A percentile compares a stretch with the other conserved stretches of the same genome.
Evolutionary conservation across 1,140 invertebrate genomes (phyloP).

Genomic region (Leptinotarsa lineolata): DNA sequence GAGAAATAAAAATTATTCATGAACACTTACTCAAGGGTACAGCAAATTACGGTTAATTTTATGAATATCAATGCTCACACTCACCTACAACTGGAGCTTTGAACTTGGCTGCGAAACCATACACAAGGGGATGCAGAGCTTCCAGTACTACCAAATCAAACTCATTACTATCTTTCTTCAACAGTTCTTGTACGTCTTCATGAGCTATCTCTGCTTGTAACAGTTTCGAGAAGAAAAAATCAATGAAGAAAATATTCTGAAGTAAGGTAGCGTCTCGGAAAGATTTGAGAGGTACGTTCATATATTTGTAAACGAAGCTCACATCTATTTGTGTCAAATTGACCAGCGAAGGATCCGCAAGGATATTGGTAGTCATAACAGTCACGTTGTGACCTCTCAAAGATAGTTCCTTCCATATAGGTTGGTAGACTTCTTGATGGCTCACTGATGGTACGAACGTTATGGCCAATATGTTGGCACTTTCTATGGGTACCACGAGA

Average conservation of each 20-base stretch:
- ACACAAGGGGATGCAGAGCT: slow-evolving; percentile 36
- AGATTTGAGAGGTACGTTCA: slow-evolving; percentile 3
- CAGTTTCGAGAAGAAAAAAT: background rate
- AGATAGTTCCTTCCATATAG: slow-evolving; percentile 50
- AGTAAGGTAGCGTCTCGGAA: background rate
- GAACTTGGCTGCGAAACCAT: slow-evolving; percentile 43
- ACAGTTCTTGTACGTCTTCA: slow-evolving; percentile 35
- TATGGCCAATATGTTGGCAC: slow-evolving; percentile 35
- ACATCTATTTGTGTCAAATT: slow-evolving; percentile 45
- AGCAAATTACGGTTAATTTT: no score
- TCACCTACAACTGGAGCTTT: slow-evolving; percentile 50
- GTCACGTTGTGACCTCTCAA: slow-evolving; percentile 44
- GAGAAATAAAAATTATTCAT: no score
- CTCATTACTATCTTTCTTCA: slow-evolving; percentile 38
- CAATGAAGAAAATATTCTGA: slow-evolving; percentile 1
- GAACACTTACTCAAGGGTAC: no score
- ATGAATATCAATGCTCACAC: background rate
- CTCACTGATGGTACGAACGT: slow-evolving; percentile 54
- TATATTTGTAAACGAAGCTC: slow-evolving; percentile 26
- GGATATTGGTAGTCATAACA: slow-evolving; percentile 38
- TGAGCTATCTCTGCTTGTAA: slow-evolving; percentile 26
- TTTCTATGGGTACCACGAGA: background rate
- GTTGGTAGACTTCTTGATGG: slow-evolving; percentile 56
- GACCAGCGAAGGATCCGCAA: slow-evolving; percentile 38
- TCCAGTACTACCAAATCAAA: slow-evolving; percentile 54